Conservation (phyloP, 2,888 invertebrate species). For the Drosophila mulleri region DNA sequence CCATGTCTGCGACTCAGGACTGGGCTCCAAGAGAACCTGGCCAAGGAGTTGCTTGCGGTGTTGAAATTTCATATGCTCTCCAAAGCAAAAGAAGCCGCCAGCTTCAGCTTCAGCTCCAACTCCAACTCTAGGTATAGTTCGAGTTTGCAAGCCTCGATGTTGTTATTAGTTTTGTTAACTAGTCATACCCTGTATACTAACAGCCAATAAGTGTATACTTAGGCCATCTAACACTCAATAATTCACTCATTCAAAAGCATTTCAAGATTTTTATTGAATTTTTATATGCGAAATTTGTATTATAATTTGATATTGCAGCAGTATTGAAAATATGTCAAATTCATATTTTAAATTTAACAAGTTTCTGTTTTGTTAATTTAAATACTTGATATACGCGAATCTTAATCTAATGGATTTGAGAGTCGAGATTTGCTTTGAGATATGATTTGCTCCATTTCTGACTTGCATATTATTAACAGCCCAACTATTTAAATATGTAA, state of each 20-base stretch:
- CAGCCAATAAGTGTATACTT: background rate
- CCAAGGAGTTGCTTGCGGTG: conserved; percentile 47
- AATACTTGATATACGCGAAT: background rate
- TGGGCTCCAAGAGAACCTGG: conserved; percentile 10
- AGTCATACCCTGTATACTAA: conserved; percentile 17
- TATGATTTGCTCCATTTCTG: background rate
- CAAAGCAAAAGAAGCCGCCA: conserved; percentile 19
- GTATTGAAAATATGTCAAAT: background rate
- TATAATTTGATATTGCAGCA: background rate
- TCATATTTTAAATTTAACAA: background rate
- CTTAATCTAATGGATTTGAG: background rate
- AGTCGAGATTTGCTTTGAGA: background rate
- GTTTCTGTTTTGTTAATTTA: background rate
- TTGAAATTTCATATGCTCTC: conserved; percentile 62
- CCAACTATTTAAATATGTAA: no score
- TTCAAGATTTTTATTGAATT: background rate
- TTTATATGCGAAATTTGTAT: background rate
- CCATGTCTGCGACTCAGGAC: conserved; percentile 22
- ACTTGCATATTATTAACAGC: no score
- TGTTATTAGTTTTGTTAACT: conserved; percentile 59
- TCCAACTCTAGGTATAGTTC: conserved; percentile 12
- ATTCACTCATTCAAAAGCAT: background rate
- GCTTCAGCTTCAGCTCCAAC: conserved; percentile 17
- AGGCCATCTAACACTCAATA: background rate
- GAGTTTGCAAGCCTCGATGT: conserved; percentile 41